Evolutionary conservation across 2,888 invertebrate genomes (phyloP), one percentile per base, ranked within the genome.

Genomic region (Eupeodes latifasciatus): DNA sequence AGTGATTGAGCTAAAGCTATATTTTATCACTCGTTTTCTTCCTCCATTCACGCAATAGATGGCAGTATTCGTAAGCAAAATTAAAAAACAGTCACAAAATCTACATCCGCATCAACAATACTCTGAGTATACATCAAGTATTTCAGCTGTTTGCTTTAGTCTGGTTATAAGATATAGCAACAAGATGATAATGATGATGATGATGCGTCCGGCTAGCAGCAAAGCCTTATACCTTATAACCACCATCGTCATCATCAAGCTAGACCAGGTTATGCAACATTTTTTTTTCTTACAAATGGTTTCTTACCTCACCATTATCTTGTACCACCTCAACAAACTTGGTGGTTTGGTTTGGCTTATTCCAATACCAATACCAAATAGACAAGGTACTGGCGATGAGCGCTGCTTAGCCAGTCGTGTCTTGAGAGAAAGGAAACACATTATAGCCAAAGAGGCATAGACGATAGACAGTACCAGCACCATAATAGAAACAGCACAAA

Each of bases 141-240:
- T 66, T 67, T 79, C 55, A 61, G 61, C 77, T 76, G 59, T 47
- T 69, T 19, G 59, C 34, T 59, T 9, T 57, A 53, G 51, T 84
- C 75, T 79, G 85, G 74, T 67, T 82, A 81, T 67, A 78, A 74
- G 81, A 72, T 78, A 72, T 78, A 51, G 62, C 75, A 79, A 69
- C 79, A 79, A 49, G 69, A 69, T 78, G 72, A 57, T 64, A 36
- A 69, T 62, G 57, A 55, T 40, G 80, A 19, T 19, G 19, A 72
- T 67, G 79, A 80, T 87, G 79, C 71, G 83, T 83, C 86, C 86
- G 85, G 81, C 81, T 82, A 72, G 66, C 83, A 76, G 72, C 80
- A 14, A 47, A 66, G 53, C 27, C 27, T 27, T 27, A 27, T 27
- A 62, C 53, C 49, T 49, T 55, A 19, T 19, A 57, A 51, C 69